Conservation (phyloP, 1,140 invertebrate genomes). For the Drosophila yakuba region DNA sequence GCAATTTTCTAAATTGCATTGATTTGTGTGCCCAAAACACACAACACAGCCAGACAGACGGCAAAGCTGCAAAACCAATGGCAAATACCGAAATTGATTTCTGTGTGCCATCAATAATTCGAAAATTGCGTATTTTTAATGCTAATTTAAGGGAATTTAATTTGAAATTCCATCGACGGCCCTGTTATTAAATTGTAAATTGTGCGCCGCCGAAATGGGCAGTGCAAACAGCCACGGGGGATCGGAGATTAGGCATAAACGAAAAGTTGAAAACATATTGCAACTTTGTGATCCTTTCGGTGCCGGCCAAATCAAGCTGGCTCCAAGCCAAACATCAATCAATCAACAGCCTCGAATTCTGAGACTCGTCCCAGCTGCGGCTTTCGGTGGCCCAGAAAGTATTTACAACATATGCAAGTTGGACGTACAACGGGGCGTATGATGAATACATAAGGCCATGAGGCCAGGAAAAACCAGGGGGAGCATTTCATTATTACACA, state of each 20-base stretch:
- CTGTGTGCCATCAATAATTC: conserved; percentile 36
- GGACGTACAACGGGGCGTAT: conserved; percentile 67
- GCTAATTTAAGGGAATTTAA: conserved; percentile 74
- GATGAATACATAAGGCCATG: conserved; percentile 64
- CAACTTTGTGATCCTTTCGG: conserved; percentile 73
- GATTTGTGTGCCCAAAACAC: conserved; percentile 50
- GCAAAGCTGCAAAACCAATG: conserved; percentile 44
- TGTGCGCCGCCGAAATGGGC: conserved; percentile 56
- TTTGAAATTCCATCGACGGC: conserved; percentile 37
- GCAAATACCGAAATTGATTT: conserved; percentile 57
- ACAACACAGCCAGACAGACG: not conserved
- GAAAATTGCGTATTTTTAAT: conserved; percentile 52
- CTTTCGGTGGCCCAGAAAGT: conserved; percentile 48
- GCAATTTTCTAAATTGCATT: conserved; percentile 78
- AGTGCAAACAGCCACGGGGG: conserved; percentile 49
- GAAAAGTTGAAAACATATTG: conserved; percentile 72
- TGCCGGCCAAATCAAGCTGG: conserved; percentile 53
- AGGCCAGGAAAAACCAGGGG: not conserved
- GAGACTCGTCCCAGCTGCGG: conserved; percentile 45
- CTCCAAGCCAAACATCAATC: conserved; percentile 74
- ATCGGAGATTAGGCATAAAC: conserved; percentile 10
- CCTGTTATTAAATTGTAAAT: conserved; percentile 53
- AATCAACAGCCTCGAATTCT: conserved; percentile 50
- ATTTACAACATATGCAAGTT: conserved; percentile 80
- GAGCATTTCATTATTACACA: conserved; percentile 71